Base-by-base conservation (phyloP, 2,888 invertebrate genomes). In the Acanthopleura granulata region DNA sequence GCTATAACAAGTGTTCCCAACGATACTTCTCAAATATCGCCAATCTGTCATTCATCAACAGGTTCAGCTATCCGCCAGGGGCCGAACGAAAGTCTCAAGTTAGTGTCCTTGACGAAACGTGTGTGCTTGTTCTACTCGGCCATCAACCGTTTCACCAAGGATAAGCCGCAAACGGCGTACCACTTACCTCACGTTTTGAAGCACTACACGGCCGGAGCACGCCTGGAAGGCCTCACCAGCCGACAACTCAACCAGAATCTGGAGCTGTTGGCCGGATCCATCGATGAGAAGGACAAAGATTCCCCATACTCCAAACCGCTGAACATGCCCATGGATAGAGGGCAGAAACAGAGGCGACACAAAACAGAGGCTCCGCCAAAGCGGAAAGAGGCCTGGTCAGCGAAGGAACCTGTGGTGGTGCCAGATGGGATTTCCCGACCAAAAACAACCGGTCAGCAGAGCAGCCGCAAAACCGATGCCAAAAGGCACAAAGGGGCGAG, bases 181-280 rank as follows among this genome's bases (percentile, higher is more conserved):
- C 81, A 80, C 30, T 78, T 77, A 6, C 85, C 85, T 15, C 84
- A 85, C 75, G 84, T 86, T 22, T 77, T 83, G 40, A 78, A 83
- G 50, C 85, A 84, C 76, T 86, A 86, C 76, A 83, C 83, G 14
- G 86, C 84, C n/a, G 86, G 85, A 9, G 84, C 75, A 0, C 81
- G 85, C 11, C 77, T 86, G 11, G 82, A 85, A 61, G 86, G 86
- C 6, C 77, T 86, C 0, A 85, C 83, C 51, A 82, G 84, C 57
- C 75, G 83, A 27, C 85, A 86, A 73, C 76, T 86, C 4, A 82
- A 76, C 40, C 61, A 74, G 57, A 51, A 75, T 61, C 14, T 73
- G 16, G 72, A 75, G 16, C 78, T 81, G 74, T 79, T 86, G 79
- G 80, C 80, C 69, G 78, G 78, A 30, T 81, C 83, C 71, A 84